These are phyloP conservation scores for Criorhina ranunculi DNA, from an alignment of 2,888 invertebrate genomes.

Conservation along the genomic window DNA sequence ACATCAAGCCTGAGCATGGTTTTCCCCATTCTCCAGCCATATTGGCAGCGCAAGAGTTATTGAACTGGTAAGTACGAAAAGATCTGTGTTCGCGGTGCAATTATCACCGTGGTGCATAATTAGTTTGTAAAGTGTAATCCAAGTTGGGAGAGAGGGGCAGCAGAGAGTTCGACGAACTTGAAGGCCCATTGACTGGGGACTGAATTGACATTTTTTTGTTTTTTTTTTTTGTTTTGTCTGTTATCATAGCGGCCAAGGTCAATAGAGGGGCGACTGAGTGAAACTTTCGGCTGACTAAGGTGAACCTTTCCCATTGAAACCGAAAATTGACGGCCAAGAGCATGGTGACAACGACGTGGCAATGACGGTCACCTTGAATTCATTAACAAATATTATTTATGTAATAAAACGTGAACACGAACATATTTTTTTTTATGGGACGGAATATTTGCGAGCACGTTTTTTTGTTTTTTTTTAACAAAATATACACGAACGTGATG, in stretches of 20 bases:
- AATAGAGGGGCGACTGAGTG: constrained; percentile 1
- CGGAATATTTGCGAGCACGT: constrained; percentile 9
- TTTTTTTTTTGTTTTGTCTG: constrained; percentile 22
- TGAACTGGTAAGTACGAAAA: constrained; percentile 71
- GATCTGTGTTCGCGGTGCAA: constrained; percentile 56
- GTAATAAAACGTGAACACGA: constrained; percentile 67
- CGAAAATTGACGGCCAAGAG: constrained; percentile 74
- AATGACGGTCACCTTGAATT: constrained; percentile 65
- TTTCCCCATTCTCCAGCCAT: constrained; percentile 65
- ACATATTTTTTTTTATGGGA: constrained; percentile 36
- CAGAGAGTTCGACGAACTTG: constrained; percentile 61
- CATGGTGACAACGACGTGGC: constrained; percentile 42
- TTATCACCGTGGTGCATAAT: constrained; percentile 69
- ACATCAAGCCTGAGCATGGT: constrained; percentile 40
- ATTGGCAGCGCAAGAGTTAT: constrained; percentile 72
- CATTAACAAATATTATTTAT: constrained; percentile 63
- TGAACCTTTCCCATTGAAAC: constrained; percentile 61
- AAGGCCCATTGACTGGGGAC: constrained; percentile 19
- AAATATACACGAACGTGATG: constrained; percentile 19
- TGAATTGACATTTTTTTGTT: constrained; percentile 47
- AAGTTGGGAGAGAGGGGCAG: constrained; percentile 30
- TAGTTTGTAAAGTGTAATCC: constrained; percentile 59
- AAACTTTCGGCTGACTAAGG: constrained; percentile 46
- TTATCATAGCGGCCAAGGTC: constrained; percentile 63
- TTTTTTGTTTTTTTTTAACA: too few relatives aligned